Evolutionary conservation across 2,797 vertebrate genomes (phyloP), one percentile per base, ranked within the genome.

Genomic region (Myoxocephalus aenaeus): DNA sequence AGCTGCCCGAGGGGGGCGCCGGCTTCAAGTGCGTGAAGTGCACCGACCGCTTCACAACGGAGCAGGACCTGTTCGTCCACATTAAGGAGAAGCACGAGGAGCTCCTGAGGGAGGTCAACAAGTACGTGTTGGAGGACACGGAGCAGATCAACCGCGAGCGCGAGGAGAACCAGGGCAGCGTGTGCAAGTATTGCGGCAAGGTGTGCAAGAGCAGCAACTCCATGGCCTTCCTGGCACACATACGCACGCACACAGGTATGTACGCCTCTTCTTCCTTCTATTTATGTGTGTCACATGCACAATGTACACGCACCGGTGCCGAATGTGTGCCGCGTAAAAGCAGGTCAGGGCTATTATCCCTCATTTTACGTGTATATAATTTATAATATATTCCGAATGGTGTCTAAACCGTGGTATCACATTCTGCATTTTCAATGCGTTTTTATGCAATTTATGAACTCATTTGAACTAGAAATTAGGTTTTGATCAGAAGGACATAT

Each of bases 61-160:
- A 99, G 91, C 97, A 99, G 93, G 97, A 95, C 8, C 94, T 99
- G 75, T 99, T 99, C 64, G 82, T 97, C 54, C 98, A 99, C 90
- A 99, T 99, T 81, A 99, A 99, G 91, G 97, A 98, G 87, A 98
- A 99, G 73, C 98, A 99, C 0, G 98, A 99, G 88, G 98, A 99
- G 87, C 95, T 99, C 79, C 93, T 99, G 18, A 93, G 96, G 48
- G 97, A 99, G 92, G 98, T 99, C 61, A 99, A 99, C 89, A 99
- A 99, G 90, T 99, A 99, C 44, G 98, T 99, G 71, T 80, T 97
- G 87, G 98, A 99, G 86, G 98, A 99, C 93, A 99, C 98, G 0
- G 98, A 99, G 91, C 98, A 99, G 90, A 99, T 99, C 91, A 99
- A 99, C 94, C 95, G 96, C 0, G 98, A 99, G 92, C 95, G 98